phyloP scores from a whole-genome alignment of 2,888 invertebrate species.

The Cosmia trapezina region DNA sequence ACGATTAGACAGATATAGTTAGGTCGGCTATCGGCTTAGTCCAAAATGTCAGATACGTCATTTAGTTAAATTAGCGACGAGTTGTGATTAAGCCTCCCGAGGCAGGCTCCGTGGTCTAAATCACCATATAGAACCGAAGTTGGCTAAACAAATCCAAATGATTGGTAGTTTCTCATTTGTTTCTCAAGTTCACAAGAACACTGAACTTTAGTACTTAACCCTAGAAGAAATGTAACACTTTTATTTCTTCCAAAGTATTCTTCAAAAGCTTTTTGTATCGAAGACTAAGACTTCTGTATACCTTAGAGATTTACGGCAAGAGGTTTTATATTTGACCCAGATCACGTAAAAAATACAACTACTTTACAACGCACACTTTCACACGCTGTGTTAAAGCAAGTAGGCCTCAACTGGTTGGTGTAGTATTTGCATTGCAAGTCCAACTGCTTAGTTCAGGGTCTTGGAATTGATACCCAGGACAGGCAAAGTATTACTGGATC shows the following conservation, averaged over 20 bases:
- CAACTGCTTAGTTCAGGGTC: neutral
- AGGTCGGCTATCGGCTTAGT: no score
- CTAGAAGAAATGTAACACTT: neutral
- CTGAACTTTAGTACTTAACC: no score
- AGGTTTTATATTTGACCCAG: constrained; percentile 26
- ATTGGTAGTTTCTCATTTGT: constrained; percentile 8
- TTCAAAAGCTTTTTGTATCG: constrained; percentile 8
- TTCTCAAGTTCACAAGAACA: constrained; percentile 27
- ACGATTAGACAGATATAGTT: no score
- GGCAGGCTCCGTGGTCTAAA: no score
- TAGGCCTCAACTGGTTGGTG: neutral
- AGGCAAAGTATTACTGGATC: neutral
- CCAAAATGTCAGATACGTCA: no score
- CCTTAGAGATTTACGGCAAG: neutral
- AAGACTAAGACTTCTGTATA: neutral
- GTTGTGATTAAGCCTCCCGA: no score
- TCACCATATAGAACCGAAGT: neutral
- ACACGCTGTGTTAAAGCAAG: neutral
- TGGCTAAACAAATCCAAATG: constrained; percentile 7
- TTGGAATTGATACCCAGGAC: neutral
- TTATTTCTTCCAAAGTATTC: neutral
- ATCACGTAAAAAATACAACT: constrained; percentile 29
- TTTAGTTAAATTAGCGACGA: no score
- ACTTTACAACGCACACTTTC: constrained; percentile 5
- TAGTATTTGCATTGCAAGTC: neutral